Evolutionary conservation across 2,797 vertebrate species (phyloP), one percentile per base, ranked within the genome.

Genomic region (Rhadinocentrus ornatus): DNA sequence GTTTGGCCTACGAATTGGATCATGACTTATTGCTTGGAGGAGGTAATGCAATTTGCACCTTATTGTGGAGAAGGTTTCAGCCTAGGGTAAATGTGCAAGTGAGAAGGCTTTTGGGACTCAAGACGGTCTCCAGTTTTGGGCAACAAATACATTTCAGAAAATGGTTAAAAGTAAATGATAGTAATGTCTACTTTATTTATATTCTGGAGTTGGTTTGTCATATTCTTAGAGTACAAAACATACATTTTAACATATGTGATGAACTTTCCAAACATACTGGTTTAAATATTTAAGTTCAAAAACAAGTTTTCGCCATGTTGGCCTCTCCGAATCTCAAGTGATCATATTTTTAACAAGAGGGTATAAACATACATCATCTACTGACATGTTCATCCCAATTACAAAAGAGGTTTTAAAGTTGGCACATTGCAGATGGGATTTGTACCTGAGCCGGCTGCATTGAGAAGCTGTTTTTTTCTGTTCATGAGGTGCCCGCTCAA

Each of bases 11-110:
- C 41, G 69, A 83, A 78, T 57, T 53, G 50, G 39, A 83, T 87
- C 78, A 57, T 27, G 4, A 11, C 54, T 79, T 78, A 77, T 72
- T 85, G 76, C 78, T 58, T 18, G 24, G 77, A 62, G 59, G 57
- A 62, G 62, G 57, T 32, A 67, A 59, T 61, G 60, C 46, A 54
- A 84, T 84, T 83, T 82, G 44, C 6, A 62, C 18, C 75, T 48
- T 37, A 75, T 78, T 69, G 75, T 10, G 6, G 29, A 63, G 68
- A 20, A 13, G 31, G 27, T 48, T 69, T 77, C 41, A 52, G 1
- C 22, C 31, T 2, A 22, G 8, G 8, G 46, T 26, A 26, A 59
- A 29, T 46, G 16, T 20, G 60, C 35, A 63, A 57, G 64, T 78
- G 46, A 39, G 32, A 74, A 67, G 44, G 41, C 56, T 63, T 54